These are phyloP conservation scores for Bos javanicus DNA, from an alignment of 2,113 vertebrate species.

Conservation along the genomic window DNA sequence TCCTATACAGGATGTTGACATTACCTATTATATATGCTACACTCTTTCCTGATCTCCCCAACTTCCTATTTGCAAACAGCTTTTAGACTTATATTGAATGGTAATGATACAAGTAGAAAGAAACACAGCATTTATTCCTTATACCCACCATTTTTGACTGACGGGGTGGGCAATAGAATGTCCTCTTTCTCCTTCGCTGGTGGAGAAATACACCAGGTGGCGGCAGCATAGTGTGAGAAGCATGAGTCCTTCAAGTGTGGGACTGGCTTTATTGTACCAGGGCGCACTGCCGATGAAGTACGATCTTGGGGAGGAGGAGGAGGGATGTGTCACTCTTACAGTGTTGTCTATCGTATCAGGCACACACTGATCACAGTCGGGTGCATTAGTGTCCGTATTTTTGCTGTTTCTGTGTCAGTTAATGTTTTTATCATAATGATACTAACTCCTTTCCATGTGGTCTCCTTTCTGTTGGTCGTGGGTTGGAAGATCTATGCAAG, in stretches of 20 bases:
- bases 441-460: neutral
- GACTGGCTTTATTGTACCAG: neutral
- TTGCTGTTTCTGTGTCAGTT: neutral
- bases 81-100: neutral
- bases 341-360: accelerated
- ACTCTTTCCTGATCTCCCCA: neutral
- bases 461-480: neutral
- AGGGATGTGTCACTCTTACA: too few relatives aligned
- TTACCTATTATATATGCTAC: neutral
- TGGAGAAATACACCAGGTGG: neutral
- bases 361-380: neutral
- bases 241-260: neutral
- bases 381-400: neutral
- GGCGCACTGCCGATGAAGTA: too few relatives aligned
- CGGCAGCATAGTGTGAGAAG: neutral
- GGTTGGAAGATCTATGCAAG: neutral
- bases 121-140: neutral
- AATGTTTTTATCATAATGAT: neutral
- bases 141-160: neutral
- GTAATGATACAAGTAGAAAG: neutral
- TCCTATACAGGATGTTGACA: neutral
- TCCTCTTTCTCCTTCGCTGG: neutral
- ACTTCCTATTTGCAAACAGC: neutral
- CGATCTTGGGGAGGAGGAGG: neutral
- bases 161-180: neutral